These are phyloP conservation scores for Oscheius sp. DNA, from an alignment of 2,888 invertebrate species.

Conservation along the genomic window DNA sequence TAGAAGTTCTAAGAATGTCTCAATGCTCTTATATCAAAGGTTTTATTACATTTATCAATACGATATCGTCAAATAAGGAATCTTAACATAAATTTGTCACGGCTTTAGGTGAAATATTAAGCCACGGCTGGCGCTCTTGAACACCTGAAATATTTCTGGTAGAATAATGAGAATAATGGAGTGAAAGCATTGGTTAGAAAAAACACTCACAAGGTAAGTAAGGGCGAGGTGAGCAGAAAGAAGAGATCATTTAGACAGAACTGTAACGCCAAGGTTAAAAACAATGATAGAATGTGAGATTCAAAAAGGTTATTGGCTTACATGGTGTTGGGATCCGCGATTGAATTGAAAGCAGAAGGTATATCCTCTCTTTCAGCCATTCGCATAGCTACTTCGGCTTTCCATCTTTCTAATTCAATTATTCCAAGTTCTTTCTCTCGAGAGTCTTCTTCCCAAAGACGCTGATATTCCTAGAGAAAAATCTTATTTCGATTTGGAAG, in stretches of 20 bases:
- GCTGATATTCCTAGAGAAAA: conserved; percentile 23
- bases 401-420: conserved; percentile 9
- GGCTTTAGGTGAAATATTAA: no score
- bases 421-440: conserved; percentile 7
- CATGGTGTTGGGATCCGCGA: conserved; percentile 16
- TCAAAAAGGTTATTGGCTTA: conserved; percentile 5
- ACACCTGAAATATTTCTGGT: background rate
- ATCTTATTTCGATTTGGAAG: background rate
- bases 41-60: no score
- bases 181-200: background rate
- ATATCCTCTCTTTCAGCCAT: background rate
- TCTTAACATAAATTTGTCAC: no score
- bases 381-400: background rate
- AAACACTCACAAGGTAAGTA: conserved; percentile 5
- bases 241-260: conserved; percentile 22
- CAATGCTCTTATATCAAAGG: no score
- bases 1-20: no score
- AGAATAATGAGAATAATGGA: background rate
- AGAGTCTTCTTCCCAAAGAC: conserved; percentile 6
- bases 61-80: no score
- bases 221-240: background rate
- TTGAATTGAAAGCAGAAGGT: background rate
- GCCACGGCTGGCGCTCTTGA: conserved; percentile 20
- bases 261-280: conserved; percentile 16
- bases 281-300: background rate